Evolutionary conservation across 2,797 vertebrate genomes (phyloP).

Genomic region (Pachyuromys duprasi): DNA sequence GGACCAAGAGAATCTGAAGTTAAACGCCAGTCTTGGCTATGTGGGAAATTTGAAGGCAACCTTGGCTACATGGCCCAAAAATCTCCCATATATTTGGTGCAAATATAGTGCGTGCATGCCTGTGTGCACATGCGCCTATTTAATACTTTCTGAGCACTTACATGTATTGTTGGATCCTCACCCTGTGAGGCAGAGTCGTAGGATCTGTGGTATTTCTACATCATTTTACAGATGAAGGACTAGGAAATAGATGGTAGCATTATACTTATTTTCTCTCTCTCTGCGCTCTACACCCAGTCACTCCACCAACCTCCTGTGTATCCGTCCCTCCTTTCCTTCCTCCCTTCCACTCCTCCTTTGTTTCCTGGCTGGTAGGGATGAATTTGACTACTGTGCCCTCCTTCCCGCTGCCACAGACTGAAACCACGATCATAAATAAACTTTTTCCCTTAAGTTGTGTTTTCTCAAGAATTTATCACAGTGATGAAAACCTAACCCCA

Average conservation of each 20-base stretch:
- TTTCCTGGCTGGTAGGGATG: background rate
- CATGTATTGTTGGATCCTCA: background rate
- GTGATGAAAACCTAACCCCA: background rate
- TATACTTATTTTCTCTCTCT: background rate
- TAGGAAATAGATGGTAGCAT: background rate
- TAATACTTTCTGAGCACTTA: background rate
- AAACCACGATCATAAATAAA: background rate
- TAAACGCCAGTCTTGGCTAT: background rate
- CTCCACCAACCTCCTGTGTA: accelerated
- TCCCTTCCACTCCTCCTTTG: too few relatives aligned
- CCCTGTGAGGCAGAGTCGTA: background rate
- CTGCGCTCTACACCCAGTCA: background rate
- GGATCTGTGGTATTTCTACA: background rate
- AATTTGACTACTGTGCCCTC: background rate
- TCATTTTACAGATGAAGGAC: background rate
- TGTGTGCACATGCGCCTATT: background rate
- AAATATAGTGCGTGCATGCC: background rate
- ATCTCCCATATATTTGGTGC: background rate
- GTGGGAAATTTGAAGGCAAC: background rate
- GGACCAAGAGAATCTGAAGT: background rate
- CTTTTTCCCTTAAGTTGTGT: background rate
- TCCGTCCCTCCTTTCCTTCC: too few relatives aligned
- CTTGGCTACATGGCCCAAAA: background rate
- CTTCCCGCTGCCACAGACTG: background rate
- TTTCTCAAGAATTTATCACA: background rate